Conservation (phyloP, 2,797 vertebrate species). For the Smutsia gigantea region DNA sequence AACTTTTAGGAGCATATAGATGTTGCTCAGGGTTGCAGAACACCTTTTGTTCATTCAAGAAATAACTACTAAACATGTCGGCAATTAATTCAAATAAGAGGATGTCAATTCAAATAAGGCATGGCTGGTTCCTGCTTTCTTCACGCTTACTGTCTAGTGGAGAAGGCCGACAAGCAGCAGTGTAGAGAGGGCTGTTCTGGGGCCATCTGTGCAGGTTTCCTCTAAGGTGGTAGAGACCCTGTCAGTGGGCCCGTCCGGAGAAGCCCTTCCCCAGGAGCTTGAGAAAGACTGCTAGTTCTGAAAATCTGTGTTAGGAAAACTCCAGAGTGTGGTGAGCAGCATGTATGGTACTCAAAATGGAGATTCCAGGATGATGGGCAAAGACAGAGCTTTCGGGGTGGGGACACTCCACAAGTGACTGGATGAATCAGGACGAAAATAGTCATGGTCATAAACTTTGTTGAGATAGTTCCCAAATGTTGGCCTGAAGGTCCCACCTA, state of each 20-base stretch:
- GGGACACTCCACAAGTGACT: not conserved
- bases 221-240: not conserved
- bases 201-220: not conserved
- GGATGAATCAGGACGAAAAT: not conserved
- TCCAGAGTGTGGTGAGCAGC: not conserved
- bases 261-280: not conserved
- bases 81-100: constrained; percentile 5
- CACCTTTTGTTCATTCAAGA: not conserved
- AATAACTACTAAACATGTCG: not conserved
- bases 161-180: not conserved
- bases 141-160: not conserved
- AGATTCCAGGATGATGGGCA: not conserved
- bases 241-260: not conserved
- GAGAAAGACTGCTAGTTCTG: not conserved
- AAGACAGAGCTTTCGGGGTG: not conserved
- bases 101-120: not conserved
- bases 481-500: not conserved
- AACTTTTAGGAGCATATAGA: not conserved
- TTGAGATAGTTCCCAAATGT: not conserved
- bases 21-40: not conserved
- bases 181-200: not conserved
- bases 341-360: not conserved
- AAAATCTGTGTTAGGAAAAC: not conserved
- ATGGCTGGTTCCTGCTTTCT: not conserved
- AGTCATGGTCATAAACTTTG: not conserved